phyloP scores from a whole-genome alignment of 2,113 vertebrate genomes.

The Grus americana region DNA sequence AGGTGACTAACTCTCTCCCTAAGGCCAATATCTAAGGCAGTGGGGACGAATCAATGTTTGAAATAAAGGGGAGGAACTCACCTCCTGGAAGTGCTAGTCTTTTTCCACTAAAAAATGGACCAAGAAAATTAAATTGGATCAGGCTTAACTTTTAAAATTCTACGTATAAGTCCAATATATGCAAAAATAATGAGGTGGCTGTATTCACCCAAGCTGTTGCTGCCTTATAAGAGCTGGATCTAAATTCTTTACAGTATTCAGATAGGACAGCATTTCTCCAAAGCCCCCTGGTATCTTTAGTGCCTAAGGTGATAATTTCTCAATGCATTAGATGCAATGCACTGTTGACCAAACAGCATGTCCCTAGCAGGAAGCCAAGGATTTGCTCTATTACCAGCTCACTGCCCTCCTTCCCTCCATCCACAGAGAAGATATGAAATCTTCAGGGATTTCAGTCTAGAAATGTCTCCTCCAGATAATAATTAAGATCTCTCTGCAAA shows the following conservation, averaged over 20 bases:
- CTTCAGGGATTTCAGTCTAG: background rate
- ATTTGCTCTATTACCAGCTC: background rate
- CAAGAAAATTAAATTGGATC: background rate
- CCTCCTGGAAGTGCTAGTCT: background rate
- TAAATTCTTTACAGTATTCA: background rate
- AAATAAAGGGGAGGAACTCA: background rate
- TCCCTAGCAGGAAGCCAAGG: background rate
- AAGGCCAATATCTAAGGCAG: background rate
- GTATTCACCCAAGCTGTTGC: background rate
- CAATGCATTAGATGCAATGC: background rate
- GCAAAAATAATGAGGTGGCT: background rate
- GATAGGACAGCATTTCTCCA: background rate
- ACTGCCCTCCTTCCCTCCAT: background rate
- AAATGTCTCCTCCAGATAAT: background rate
- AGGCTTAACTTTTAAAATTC: background rate
- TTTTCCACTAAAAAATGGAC: background rate
- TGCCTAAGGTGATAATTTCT: background rate
- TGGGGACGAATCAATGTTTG: background rate
- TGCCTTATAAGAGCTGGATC: background rate
- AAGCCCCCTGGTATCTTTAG: background rate
- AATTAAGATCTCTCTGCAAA: background rate
- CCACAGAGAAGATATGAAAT: background rate
- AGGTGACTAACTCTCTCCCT: background rate
- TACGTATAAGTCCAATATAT: background rate
- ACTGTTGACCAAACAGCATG: background rate